Conservation (phyloP, 2,797 vertebrate genomes). For the Phrynocephalus guinanensis region DNA sequence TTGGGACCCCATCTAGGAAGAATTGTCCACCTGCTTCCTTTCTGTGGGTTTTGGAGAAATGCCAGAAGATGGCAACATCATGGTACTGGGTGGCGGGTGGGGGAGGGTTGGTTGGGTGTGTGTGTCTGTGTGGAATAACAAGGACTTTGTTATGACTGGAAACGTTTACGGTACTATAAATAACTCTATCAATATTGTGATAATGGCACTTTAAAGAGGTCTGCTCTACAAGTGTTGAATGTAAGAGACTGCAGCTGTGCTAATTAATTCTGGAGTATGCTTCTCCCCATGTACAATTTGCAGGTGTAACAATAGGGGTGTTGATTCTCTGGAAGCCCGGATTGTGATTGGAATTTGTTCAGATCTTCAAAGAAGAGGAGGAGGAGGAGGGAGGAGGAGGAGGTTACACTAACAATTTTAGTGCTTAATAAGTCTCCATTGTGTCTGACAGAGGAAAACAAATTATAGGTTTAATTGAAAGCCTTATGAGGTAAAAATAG, state of each 20-base stretch:
- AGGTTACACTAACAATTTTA: conserved; percentile 78
- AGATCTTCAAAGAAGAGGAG: conserved; percentile 17
- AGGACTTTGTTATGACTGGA: conserved; percentile 83
- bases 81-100: conserved; percentile 50
- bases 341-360: conserved; percentile 73
- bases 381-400: conserved; percentile 57
- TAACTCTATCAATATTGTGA: conserved; percentile 88
- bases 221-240: conserved; percentile 82
- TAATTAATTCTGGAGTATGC: conserved; percentile 83
- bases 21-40: conserved; percentile 88
- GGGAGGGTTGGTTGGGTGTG: conserved; percentile 55
- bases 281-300: conserved; percentile 74
- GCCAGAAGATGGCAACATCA: conserved; percentile 80
- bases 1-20: conserved; percentile 70
- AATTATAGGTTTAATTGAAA: conserved; percentile 82
- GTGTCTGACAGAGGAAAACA: conserved; percentile 79
- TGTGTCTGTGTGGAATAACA: conserved; percentile 69
- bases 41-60: conserved; percentile 83
- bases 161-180: conserved; percentile 82
- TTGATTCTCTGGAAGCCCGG: conserved; percentile 75
- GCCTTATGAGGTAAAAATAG: conserved; percentile 75
- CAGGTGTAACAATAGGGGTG: conserved; percentile 83
- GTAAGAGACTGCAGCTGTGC: conserved; percentile 82
- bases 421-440: conserved; percentile 77
- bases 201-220: conserved; percentile 86